phyloP scores from a whole-genome alignment of 2,888 invertebrate genomes.

The Leptura quadrifasciata region DNA sequence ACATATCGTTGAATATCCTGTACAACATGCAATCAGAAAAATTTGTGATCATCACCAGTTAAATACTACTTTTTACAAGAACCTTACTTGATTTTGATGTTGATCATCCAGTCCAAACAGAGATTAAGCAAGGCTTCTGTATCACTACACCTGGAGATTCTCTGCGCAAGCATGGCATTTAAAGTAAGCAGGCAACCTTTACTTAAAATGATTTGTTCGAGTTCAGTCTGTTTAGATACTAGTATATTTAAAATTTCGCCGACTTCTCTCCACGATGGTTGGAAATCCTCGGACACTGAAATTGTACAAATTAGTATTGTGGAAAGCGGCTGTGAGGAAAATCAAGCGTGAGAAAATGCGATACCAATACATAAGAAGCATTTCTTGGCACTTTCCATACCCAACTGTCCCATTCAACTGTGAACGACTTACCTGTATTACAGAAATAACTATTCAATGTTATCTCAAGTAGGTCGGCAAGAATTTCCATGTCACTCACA shows the following conservation, averaged over 20 bases:
- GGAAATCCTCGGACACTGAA: constrained; percentile 61
- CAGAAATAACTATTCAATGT: constrained; percentile 76
- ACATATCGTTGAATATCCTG: too few species aligned
- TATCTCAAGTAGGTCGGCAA: constrained; percentile 76
- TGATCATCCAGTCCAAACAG: constrained; percentile 67
- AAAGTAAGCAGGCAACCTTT: constrained; percentile 77
- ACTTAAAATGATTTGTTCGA: constrained; percentile 74
- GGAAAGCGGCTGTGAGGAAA: too few species aligned
- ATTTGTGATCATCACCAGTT: too few species aligned
- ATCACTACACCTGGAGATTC: constrained; percentile 68
- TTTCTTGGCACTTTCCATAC: too few species aligned
- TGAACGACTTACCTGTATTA: constrained; percentile 72
- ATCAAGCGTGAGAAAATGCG: too few species aligned
- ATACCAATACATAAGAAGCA: too few species aligned
- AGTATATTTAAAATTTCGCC: constrained; percentile 72
- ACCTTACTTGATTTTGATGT: constrained; percentile 76
- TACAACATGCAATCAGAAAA: too few species aligned
- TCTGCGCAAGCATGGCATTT: constrained; percentile 76
- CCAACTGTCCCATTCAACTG: background rate
- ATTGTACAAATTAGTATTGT: constrained; percentile 13
- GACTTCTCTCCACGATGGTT: constrained; percentile 74
- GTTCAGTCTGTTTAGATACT: constrained; percentile 73
- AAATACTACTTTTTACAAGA: background rate
- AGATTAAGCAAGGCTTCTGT: constrained; percentile 64
- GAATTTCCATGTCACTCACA: constrained; percentile 73